phyloP scores from a whole-genome alignment of 2,888 invertebrate genomes.

The Steinernema scapterisci region DNA sequence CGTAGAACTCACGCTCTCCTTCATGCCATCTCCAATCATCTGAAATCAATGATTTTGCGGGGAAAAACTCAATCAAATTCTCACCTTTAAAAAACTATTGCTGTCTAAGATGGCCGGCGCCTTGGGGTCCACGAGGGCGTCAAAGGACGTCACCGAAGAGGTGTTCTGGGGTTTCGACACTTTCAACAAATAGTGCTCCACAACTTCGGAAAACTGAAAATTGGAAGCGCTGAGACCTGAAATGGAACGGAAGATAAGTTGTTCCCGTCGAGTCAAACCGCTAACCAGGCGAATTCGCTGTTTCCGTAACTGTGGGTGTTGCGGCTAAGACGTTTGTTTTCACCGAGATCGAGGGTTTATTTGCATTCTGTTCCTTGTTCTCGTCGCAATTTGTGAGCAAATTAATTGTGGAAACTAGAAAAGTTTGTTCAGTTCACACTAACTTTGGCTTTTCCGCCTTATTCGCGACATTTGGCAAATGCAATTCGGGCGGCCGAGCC shows the following conservation, averaged over 20 bases:
- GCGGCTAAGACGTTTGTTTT: neutral
- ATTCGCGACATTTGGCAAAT: neutral
- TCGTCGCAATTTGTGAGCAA: constrained; percentile 3
- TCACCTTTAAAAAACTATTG: constrained; percentile 20
- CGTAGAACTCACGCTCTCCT: neutral
- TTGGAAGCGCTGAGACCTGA: constrained; percentile 58
- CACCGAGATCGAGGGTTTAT: neutral
- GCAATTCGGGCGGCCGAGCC: neutral
- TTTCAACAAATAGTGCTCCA: constrained; percentile 60
- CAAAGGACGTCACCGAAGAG: neutral
- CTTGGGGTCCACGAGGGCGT: constrained; percentile 8
- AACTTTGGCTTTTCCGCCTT: neutral
- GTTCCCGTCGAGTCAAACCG: neutral
- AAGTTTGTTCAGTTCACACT: constrained; percentile 10
- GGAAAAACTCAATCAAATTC: neutral
- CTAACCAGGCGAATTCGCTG: constrained; percentile 18
- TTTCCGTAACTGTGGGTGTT: neutral
- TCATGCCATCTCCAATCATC: constrained; percentile 2
- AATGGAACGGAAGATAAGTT: neutral
- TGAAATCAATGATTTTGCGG: neutral
- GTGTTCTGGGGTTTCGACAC: constrained; percentile 19
- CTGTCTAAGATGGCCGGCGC: neutral
- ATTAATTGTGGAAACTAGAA: constrained; percentile 8
- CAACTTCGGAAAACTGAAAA: constrained; percentile 67
- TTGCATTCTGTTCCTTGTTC: constrained; percentile 12